A percentile compares a stretch with the other conserved stretches of the same genome.
Conservation (phyloP, 2,888 invertebrate genomes). For the Antheraea yamamai region DNA sequence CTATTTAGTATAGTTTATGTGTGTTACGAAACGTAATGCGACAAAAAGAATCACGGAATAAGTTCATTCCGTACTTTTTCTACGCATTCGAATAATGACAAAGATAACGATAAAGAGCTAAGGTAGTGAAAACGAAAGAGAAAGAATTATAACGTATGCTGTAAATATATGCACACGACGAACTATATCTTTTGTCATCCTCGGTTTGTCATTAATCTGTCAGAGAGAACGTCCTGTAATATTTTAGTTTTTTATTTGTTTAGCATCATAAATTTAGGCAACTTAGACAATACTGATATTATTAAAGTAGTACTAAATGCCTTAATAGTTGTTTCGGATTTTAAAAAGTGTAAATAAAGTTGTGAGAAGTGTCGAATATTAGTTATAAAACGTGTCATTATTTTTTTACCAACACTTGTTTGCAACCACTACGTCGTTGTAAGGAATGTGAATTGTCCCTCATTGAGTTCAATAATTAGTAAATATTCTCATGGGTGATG, state of each 20-base stretch:
- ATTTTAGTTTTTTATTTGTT: constrained; percentile 80
- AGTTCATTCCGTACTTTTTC: constrained; percentile 2
- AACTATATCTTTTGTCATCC: constrained; percentile 28
- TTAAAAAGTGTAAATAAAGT: constrained; percentile 50
- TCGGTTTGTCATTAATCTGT: constrained; percentile 35
- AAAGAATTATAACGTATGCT: constrained; percentile 3
- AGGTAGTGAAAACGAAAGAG: neutral
- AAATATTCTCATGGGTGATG: constrained; percentile 80
- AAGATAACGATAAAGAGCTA: neutral
- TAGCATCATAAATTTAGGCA: constrained; percentile 57
- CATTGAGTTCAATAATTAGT: constrained; percentile 70
- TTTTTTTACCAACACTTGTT: constrained; percentile 69
- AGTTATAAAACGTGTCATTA: constrained; percentile 75
- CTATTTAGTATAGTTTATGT: constrained; percentile 34
- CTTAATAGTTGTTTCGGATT: constrained; percentile 57
- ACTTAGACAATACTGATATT: constrained; percentile 63
- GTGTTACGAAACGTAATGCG: constrained; percentile 59
- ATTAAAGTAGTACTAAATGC: constrained; percentile 56
- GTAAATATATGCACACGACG: neutral
- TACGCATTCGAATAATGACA: neutral
- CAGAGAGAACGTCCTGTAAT: constrained; percentile 62
- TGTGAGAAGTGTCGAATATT: constrained; percentile 53
- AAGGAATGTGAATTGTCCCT: constrained; percentile 74
- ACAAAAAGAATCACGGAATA: constrained; percentile 17
- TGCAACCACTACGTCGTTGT: constrained; percentile 64